Percentiles rank a stretch among this genome's conserved stretches.
phyloP scores from a whole-genome alignment of 2,888 invertebrate species.

The Dysmachus trigonus region DNA sequence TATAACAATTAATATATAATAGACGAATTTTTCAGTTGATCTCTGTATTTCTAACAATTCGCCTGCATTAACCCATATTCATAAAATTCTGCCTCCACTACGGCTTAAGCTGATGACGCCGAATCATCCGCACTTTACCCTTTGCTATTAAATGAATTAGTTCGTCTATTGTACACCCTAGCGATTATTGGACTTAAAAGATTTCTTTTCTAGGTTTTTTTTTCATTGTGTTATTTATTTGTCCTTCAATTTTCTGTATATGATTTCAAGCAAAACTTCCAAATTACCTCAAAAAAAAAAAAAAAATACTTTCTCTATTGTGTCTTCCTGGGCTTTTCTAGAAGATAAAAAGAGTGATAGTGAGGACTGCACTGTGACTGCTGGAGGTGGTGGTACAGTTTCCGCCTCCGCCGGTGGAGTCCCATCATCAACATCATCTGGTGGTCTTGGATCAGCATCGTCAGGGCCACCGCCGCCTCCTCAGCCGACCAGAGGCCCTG shows the following conservation, averaged over 20 bases:
- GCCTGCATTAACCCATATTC: not conserved
- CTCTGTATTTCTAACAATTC: not conserved
- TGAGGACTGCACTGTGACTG: constrained; percentile 30
- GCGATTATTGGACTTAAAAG: not conserved
- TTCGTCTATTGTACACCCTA: not conserved
- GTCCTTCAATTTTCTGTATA: not conserved
- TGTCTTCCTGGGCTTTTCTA: not conserved
- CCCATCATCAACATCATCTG: not conserved
- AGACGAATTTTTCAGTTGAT: not conserved
- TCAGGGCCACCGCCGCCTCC: not conserved
- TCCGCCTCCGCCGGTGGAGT: not conserved
- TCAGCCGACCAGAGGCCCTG: constrained; percentile 38
- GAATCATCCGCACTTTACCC: not conserved
- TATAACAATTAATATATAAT: not conserved
- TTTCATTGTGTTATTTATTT: not conserved
- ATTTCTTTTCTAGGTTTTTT: not conserved
- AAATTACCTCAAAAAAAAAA: not conserved
- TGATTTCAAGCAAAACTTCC: not conserved
- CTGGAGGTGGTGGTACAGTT: not conserved
- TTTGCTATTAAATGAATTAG: no score
- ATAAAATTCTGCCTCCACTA: not conserved
- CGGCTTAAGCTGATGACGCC: not conserved
- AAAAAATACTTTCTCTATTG: not conserved
- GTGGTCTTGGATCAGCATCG: not conserved
- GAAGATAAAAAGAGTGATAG: constrained; percentile 46